phyloP scores from a whole-genome alignment of 2,888 invertebrate species.

The Nomada fabriciana region DNA sequence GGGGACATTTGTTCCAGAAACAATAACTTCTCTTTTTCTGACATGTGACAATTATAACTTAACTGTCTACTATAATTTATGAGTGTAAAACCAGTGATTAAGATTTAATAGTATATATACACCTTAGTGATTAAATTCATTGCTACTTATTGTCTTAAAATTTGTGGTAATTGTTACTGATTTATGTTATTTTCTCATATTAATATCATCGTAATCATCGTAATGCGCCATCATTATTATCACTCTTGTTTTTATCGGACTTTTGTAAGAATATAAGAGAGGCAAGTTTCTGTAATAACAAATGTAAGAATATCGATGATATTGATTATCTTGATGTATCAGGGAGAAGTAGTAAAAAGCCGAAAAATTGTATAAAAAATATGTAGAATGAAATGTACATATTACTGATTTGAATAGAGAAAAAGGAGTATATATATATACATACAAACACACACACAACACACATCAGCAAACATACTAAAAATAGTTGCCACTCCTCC shows the following conservation, averaged over 20 bases:
- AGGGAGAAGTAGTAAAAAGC: constrained; percentile 63
- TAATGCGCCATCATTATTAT: constrained; percentile 50
- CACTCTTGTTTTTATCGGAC: constrained; percentile 60
- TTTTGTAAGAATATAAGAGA: constrained; percentile 58
- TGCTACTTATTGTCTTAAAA: constrained; percentile 67
- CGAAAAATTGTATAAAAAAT: constrained; percentile 77
- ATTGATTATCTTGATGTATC: constrained; percentile 59
- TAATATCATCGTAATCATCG: constrained; percentile 59
- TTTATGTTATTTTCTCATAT: constrained; percentile 67
- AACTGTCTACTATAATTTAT: constrained; percentile 54
- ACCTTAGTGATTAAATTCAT: constrained; percentile 72
- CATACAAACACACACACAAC: constrained; percentile 30
- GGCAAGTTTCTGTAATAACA: constrained; percentile 65
- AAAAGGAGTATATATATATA: constrained; percentile 56
- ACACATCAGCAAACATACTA: constrained; percentile 49
- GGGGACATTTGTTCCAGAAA: constrained; percentile 26
- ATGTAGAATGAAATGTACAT: constrained; percentile 77
- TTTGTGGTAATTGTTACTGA: constrained; percentile 59
- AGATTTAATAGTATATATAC: constrained; percentile 58
- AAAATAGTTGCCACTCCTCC: constrained; percentile 60
- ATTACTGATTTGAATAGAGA: constrained; percentile 74
- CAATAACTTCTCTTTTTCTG: constrained; percentile 46
- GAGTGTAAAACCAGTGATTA: constrained; percentile 70
- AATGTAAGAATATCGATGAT: constrained; percentile 60
- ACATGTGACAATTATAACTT: constrained; percentile 43